Evolutionary conservation across 2,113 vertebrate species (phyloP), one percentile per base, ranked within the genome.

Genomic region (Tauraco erythrolophus): DNA sequence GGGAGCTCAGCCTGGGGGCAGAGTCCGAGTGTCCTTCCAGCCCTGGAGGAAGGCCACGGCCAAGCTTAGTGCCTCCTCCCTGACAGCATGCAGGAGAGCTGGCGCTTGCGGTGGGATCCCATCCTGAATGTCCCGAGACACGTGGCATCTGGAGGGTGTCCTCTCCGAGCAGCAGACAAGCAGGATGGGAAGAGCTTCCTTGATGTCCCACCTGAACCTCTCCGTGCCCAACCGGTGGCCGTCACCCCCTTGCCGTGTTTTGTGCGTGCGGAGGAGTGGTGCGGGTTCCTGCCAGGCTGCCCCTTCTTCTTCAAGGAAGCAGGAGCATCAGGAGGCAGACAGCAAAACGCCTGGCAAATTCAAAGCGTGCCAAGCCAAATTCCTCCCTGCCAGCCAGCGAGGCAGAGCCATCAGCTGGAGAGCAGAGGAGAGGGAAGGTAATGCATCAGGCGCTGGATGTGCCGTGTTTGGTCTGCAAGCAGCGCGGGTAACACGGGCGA

Each of bases 381-480:
- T 81, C 86, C 82, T 85, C 1, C 0, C 39, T 64, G 56, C 35
- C 45, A 31, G 85, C 39, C 84, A 28, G 57, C 56, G 88, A 75
- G 76, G 56, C 6, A 1, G 48, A 95, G 78, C 70, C 61, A 51
- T 61, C 15, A 13, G 83, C 76, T 77, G 80, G 83, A 80, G 85
- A 33, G 8, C 8, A 64, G 76, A 86, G 71, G 82, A 74, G 65
- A 83, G 45, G 71, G 64, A 78, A 51, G 10, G 6, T 1, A 6
- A 54, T 91, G 91, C 94, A 64, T 96, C 94, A 96, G 91, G 24
- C 1, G 0, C 33, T 80, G 84, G 60, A 37, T 81, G 61, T 21
- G 50, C 22, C 0, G 1, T 93, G 71, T 96, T 96, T 97, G 89
- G 80, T 95, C 87, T 96, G 84, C 19, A 94, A 92, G 87, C 91